Evolutionary conservation across 2,113 vertebrate species (phyloP).

Genomic region (Peromyscus maniculatus): DNA sequence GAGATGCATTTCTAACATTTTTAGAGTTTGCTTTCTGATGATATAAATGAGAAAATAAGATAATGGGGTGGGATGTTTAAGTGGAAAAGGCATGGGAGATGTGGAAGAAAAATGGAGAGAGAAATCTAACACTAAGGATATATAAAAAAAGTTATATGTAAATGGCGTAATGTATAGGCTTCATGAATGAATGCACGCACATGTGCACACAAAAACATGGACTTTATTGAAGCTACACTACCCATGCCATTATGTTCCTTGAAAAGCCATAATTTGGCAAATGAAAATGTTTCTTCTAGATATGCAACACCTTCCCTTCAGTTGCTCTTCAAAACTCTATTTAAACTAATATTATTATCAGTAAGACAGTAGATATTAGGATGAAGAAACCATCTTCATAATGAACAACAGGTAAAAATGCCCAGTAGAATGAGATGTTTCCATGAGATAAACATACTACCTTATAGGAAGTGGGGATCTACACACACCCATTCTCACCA

Average conservation of each 20-base stretch:
- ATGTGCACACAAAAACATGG: not conserved
- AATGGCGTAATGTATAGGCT: not conserved
- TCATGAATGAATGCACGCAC: not conserved
- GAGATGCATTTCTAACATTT: not conserved
- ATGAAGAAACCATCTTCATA: too few relatives aligned
- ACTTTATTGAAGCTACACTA: not conserved
- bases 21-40: not conserved
- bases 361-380: too few relatives aligned
- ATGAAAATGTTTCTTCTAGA: not conserved
- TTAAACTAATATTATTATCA: too few relatives aligned
- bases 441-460: too few relatives aligned
- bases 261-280: not conserved
- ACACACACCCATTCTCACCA: too few relatives aligned
- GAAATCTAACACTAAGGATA: not conserved
- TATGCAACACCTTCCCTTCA: not conserved
- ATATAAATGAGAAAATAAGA: not conserved
- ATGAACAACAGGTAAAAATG: too few relatives aligned
- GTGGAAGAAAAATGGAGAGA: not conserved
- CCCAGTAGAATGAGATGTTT: too few relatives aligned
- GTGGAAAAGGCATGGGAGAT: not conserved
- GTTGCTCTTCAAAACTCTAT: not conserved
- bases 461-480: too few relatives aligned
- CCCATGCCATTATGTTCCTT: not conserved
- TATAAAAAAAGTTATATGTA: not conserved
- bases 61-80: not conserved